Conservation (phyloP, 2,797 vertebrate species). For the Alca torda region DNA sequence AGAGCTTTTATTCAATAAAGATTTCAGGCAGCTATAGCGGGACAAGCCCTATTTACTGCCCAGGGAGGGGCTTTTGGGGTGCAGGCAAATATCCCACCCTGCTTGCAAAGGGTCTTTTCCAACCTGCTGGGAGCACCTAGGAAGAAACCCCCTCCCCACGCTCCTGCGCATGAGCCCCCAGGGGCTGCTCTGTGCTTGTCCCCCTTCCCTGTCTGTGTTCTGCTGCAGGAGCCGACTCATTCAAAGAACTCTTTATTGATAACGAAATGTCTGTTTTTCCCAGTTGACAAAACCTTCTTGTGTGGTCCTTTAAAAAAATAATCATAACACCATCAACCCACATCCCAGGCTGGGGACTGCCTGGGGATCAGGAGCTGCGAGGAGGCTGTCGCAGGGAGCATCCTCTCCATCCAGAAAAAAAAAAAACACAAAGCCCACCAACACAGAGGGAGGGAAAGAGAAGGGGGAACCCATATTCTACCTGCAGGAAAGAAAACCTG, state of each 20-base stretch:
- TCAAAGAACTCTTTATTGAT: slow-evolving; percentile 80
- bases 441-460: slow-evolving; percentile 7
- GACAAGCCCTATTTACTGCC: background rate
- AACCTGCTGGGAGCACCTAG: background rate
- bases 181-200: background rate
- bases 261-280: slow-evolving; percentile 52
- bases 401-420: background rate
- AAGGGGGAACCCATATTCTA: slow-evolving; percentile 9
- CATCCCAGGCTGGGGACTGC: background rate
- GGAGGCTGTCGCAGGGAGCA: background rate
- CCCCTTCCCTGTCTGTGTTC: accelerated
- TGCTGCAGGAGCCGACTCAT: background rate
- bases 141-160: background rate
- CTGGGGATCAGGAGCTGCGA: background rate
- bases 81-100: background rate
- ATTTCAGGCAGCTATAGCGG: slow-evolving; percentile 42
- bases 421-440: background rate
- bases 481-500: slow-evolving; percentile 15
- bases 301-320: slow-evolving; percentile 78
- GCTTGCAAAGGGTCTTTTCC: background rate
- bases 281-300: slow-evolving; percentile 63
- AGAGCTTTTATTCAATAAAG: slow-evolving; percentile 64
- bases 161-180: background rate
- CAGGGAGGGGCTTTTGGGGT: background rate
- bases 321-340: background rate